Base-by-base conservation (phyloP, 2,113 vertebrate genomes). In the Pseudonaja textilis region DNA sequence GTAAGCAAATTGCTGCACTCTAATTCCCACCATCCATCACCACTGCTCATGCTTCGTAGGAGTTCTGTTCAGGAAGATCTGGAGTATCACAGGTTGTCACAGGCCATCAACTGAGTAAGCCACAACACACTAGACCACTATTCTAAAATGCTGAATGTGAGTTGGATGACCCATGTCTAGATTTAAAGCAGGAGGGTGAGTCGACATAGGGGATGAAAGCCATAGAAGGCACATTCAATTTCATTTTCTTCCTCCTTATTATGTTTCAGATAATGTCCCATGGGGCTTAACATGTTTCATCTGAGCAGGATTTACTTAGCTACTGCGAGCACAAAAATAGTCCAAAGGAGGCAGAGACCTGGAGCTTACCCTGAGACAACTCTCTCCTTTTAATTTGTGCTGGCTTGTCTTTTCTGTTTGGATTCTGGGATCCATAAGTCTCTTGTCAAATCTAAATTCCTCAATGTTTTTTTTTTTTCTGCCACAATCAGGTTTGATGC, bases 261-360 rank as follows among this genome's bases (percentile, higher is more conserved):
- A 39, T 54, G 52, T 29, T 11, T 56, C 0, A 0, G 64, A 88
- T 20, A 50, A 86, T 93, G 26, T 85, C 8, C 34, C 10, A 50
- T 61, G 29, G 3, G 45, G 95, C 69, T 93, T 90, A 90, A 96
- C 95, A 81, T 85, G 90, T 22, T 59, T 95, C 57, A 90, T 93
- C 26, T 88, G 69, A 3, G 56, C 16, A 94, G 50, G 45, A 96
- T 92, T 92, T 87, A 86, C 39, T 45, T 45, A 54, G 22, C 87
- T 54, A 90, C 0, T 92, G 52, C 59, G 93, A 87, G 61, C 8
- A 90, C 1, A 47, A 85, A 95, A 26, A 88, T 2, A 61, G 94
- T 94, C 89, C 93, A 91, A 54, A 61, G 93, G 88, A 88, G 55
- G 85, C 85, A 64, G 11, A 45, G 85, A 88, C 45, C 56, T 1